Conservation (phyloP, 2,797 vertebrate species). For the Amblyraja radiata region DNA sequence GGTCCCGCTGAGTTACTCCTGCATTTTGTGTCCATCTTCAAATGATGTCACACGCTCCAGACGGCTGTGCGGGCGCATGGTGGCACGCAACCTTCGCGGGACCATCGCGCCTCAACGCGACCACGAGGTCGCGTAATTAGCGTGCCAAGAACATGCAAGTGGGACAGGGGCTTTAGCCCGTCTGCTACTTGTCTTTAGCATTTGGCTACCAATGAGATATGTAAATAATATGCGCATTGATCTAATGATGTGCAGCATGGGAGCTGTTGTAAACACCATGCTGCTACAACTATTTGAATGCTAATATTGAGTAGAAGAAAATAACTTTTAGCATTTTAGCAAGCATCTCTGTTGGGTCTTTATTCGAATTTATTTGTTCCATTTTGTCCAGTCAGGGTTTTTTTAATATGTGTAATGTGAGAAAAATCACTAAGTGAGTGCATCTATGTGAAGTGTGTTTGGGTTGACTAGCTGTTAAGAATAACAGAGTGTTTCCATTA, state of each 20-base stretch:
- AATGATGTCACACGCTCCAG: no score
- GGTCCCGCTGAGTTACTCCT: no score
- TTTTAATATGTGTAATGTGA: neutral
- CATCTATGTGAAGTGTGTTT: neutral
- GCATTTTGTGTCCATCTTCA: no score
- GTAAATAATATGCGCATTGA: neutral
- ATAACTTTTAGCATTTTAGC: neutral
- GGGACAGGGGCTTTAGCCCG: neutral
- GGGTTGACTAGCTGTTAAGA: neutral
- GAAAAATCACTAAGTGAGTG: neutral
- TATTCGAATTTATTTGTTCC: slow-evolving; percentile 24
- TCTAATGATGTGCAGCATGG: neutral
- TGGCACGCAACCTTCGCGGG: no score
- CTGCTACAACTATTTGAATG: neutral
- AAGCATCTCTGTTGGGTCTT: neutral
- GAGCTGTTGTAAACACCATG: slow-evolving; percentile 3
- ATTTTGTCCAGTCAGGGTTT: neutral
- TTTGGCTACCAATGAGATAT: neutral
- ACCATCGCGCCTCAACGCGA: no score
- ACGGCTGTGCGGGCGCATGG: no score
- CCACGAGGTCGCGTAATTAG: no score
- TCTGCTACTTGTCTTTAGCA: neutral
- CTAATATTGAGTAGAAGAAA: neutral
- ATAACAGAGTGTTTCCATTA: neutral
- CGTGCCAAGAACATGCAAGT: no score